Evolutionary conservation across 2,113 vertebrate genomes (phyloP).

Genomic region (Cygnus atratus): DNA sequence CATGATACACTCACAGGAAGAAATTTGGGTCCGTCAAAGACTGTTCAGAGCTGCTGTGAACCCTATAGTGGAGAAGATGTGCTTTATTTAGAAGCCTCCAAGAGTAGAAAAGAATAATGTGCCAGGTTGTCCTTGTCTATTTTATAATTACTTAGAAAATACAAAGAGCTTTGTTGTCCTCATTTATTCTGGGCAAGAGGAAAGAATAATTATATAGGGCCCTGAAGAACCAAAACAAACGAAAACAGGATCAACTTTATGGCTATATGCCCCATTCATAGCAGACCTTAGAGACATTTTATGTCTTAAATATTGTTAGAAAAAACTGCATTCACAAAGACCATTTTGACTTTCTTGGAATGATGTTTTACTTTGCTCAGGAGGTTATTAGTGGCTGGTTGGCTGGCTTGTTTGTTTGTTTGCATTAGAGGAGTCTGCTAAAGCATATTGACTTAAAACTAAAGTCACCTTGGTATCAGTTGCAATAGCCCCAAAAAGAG

Average conservation of each 20-base stretch:
- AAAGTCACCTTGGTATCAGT: slow-evolving; percentile 29
- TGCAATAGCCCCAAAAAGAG: neutral
- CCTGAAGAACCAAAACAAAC: neutral
- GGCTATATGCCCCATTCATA: neutral
- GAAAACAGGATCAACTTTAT: neutral
- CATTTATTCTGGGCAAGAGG: neutral
- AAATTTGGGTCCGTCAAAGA: neutral
- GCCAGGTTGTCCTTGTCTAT: neutral
- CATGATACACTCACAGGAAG: neutral
- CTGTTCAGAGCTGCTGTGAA: neutral
- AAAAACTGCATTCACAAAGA: neutral
- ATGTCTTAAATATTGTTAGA: neutral
- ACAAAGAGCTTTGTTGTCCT: neutral
- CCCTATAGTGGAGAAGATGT: neutral
- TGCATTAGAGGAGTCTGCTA: slow-evolving; percentile 24
- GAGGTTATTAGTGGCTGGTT: neutral
- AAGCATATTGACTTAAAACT: slow-evolving; percentile 45
- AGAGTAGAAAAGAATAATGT: neutral
- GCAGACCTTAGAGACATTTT: neutral
- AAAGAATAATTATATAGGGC: neutral
- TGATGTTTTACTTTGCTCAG: slow-evolving; percentile 11
- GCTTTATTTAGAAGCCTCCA: neutral
- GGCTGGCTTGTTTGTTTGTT: slow-evolving; percentile 44
- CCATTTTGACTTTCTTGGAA: neutral
- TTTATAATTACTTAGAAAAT: neutral